Base-by-base conservation (phyloP, 2,113 vertebrate genomes). In the Pipra filicauda region DNA sequence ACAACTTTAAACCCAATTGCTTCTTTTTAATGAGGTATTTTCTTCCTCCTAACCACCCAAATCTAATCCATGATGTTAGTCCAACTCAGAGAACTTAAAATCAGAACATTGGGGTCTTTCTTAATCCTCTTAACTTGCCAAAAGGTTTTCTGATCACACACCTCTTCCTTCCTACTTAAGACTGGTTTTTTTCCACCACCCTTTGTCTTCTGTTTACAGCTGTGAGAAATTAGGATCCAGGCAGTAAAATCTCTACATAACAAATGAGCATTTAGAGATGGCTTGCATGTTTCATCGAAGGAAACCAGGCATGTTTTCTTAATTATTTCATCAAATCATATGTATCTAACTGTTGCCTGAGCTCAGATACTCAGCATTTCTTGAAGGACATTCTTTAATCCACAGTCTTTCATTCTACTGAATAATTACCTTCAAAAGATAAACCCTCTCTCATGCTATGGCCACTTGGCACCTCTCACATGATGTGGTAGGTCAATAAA, bases 61-160 rank as follows among this genome's bases (percentile, higher is more conserved):
- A 95, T 91, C 93, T 97, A 97, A 97, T 97, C 96, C 96, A 95
- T 43, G 72, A 96, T 96, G 84, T 94, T 91, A 96, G 91, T 83
- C 93, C 95, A 97, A 96, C 91, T 96, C 80, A 95, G 95, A 85
- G 90, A 94, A 93, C 81, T 94, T 93, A 96, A 97, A 95, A 88
- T 94, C 93, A 85, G 95, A 96, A 97, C 91, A 94, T 5, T 87
- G 91, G 89, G 93, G 95, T 78, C 95, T 97, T 95, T 91, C 93
- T 96, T 97, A 97, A 97, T 97, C 97, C 96, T 97, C 96, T 97
- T 97, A 97, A 97, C 91, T 96, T 96, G 94, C 96, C 96, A 96
- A 97, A 97, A 96, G 95, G 85, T 94, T 95, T 97, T 96, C 93
- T 95, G 91, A 96, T 96, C 97, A 96, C 97, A 96, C 95, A 96